Evolutionary conservation across 2,888 invertebrate genomes (phyloP).

Genomic region (Alentia gelatinosa): DNA sequence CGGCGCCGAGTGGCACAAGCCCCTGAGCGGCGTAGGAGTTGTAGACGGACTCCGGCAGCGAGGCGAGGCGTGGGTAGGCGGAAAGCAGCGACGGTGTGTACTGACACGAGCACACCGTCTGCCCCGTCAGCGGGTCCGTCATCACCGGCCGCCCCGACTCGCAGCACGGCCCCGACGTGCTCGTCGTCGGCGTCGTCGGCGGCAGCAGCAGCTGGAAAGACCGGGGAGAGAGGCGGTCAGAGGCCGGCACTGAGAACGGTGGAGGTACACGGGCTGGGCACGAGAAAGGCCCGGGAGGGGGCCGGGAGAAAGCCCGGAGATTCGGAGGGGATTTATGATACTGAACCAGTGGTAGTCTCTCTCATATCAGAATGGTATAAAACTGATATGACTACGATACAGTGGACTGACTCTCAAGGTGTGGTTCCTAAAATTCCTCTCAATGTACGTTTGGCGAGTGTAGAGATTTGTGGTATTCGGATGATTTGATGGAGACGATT

Average conservation of each 20-base stretch:
- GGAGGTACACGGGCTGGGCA: background rate
- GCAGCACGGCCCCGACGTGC: slow-evolving; percentile 84
- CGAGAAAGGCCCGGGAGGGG: background rate
- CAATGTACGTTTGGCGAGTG: too few species aligned
- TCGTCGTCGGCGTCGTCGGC: background rate
- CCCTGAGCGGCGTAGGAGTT: slow-evolving; percentile 65
- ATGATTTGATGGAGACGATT: too few species aligned
- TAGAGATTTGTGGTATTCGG: too few species aligned
- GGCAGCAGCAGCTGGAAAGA: slow-evolving; percentile 20
- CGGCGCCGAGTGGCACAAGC: slow-evolving; percentile 38
- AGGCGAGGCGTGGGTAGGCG: slow-evolving; percentile 88
- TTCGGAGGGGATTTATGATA: background rate
- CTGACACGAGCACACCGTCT: slow-evolving; percentile 83
- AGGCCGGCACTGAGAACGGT: background rate
- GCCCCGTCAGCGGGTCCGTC: slow-evolving; percentile 79
- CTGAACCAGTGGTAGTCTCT: too few species aligned
- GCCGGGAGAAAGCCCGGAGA: background rate
- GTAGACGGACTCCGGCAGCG: slow-evolving; percentile 81
- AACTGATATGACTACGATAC: too few species aligned
- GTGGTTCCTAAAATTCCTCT: too few species aligned
- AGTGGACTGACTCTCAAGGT: too few species aligned
- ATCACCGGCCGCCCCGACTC: slow-evolving; percentile 88
- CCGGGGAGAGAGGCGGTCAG: background rate
- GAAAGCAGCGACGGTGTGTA: slow-evolving; percentile 87
- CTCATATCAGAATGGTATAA: too few species aligned